Percentiles rank a stretch among this genome's conserved stretches.
phyloP scores from a whole-genome alignment of 2,797 vertebrate species.

The Danio choprae region DNA sequence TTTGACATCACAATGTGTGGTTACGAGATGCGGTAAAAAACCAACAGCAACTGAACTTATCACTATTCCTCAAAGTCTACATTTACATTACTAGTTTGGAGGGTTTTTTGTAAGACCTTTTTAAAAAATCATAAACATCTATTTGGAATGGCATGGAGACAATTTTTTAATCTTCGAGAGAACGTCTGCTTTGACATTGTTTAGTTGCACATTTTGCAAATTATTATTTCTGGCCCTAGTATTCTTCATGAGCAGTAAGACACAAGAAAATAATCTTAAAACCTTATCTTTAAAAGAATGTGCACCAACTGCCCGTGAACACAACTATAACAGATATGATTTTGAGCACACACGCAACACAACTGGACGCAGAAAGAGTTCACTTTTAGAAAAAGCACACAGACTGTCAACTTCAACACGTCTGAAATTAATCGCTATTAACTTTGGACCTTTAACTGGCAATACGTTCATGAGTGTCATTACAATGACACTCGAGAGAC shows the following conservation, averaged over 20 bases:
- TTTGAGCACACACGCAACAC: not conserved
- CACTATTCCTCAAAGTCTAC: too few species aligned
- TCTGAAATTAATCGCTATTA: conserved; percentile 9
- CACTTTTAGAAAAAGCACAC: conserved; percentile 19
- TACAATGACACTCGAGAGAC: conserved; percentile 43
- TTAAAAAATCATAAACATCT: not conserved
- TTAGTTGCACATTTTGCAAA: not conserved
- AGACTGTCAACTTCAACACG: conserved; percentile 36
- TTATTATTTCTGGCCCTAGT: not conserved
- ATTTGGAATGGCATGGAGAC: not conserved
- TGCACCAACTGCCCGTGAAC: conserved; percentile 4
- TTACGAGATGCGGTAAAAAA: not conserved
- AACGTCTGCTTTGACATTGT: not conserved
- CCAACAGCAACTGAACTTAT: too few species aligned
- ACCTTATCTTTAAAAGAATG: conserved; percentile 24
- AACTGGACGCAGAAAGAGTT: not conserved
- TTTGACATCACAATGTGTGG: not conserved
- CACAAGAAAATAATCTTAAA: not conserved
- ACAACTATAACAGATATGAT: not conserved
- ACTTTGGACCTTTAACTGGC: conserved; percentile 29
- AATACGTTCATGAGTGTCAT: conserved; percentile 32
- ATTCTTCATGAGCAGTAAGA: not conserved
- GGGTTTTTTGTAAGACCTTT: not conserved
- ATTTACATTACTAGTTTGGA: not conserved
- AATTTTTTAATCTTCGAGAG: conserved; percentile 5